Evolutionary conservation across 2,113 vertebrate genomes (phyloP), one percentile per base, ranked within the genome.

Genomic region (Haliaeetus leucogaster): DNA sequence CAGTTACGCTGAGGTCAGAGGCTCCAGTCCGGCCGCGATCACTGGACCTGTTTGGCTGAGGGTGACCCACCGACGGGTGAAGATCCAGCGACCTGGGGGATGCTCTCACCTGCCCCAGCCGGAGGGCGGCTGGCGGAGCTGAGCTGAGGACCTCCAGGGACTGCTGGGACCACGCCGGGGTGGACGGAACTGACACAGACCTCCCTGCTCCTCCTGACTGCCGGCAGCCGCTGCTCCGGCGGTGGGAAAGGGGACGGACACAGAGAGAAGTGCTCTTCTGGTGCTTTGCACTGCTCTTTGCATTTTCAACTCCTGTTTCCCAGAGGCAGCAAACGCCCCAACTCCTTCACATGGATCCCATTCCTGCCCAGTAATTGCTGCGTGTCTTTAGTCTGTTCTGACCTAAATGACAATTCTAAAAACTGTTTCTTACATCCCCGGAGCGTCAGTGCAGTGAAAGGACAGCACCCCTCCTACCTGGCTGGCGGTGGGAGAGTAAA

Each of bases 31-130:
- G 29, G 76, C 59, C 3, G 13, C 2, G 12, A 29, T 30, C 5
- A 1, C 4, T 0, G 45, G 4, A 47, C 13, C 7, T 2, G 47
- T 34, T 26, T 7, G 4, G 59, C 36, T 9, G 47, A 42, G 36
- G 59, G 45, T 12, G 16, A 40, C 45, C 27, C 56, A 13, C 58
- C 45, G 5, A 2, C 43, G n/a, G 5, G 55, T 2, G 5, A 11
- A 30, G n/a, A 8, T 4, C 43, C 74, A 11, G 27, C 25, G 6
- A 7, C 10, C n/a, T 3, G 45, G n/a, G 48, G 45, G n/a, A 32
- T 32, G 74, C n/a, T 38, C 43, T 4, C 11, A 1, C 34, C 43
- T 4, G 11, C 5, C 34, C 56, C 74, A 14, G 73, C 56, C 13
- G 8, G 3, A 19, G 36, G 50, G 48, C 4, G n/a, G 48, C 15